These are phyloP conservation scores for Neopelma chrysocephalum DNA, from an alignment of 2,797 vertebrate genomes.

Conservation along the genomic window DNA sequence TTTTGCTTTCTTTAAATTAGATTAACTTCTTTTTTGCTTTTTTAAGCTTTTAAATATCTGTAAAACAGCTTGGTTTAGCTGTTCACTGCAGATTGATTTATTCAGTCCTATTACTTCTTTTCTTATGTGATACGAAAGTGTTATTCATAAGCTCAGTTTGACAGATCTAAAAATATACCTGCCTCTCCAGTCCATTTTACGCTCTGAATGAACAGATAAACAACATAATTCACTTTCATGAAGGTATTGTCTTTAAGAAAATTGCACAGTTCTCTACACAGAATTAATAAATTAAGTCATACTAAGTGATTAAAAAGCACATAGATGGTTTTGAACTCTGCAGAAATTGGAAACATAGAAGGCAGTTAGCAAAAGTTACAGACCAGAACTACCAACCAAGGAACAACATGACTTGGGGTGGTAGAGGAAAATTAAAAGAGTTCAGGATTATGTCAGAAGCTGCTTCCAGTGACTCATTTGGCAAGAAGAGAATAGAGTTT, in stretches of 20 bases:
- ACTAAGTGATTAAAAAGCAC: neutral
- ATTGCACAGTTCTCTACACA: neutral
- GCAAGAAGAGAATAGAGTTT: neutral
- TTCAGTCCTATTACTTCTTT: neutral
- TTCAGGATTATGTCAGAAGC: neutral
- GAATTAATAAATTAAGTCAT: neutral
- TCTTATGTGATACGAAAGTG: neutral
- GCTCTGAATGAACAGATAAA: neutral
- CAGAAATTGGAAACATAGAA: neutral
- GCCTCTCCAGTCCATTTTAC: neutral
- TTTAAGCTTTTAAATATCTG: neutral
- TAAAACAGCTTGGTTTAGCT: neutral
- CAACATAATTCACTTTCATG: neutral
- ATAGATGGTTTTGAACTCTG: neutral
- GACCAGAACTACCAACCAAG: neutral
- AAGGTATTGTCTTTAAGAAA: neutral
- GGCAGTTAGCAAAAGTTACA: neutral
- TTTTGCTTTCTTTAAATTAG: neutral
- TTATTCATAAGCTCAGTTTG: neutral
- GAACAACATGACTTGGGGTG: neutral
- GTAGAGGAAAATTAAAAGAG: neutral
- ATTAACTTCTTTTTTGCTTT: neutral
- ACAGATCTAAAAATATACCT: constrained; percentile 1
- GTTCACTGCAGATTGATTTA: neutral
- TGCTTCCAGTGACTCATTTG: neutral